Conservation (phyloP, 2,113 vertebrate genomes). For the Alethe castanea region DNA sequence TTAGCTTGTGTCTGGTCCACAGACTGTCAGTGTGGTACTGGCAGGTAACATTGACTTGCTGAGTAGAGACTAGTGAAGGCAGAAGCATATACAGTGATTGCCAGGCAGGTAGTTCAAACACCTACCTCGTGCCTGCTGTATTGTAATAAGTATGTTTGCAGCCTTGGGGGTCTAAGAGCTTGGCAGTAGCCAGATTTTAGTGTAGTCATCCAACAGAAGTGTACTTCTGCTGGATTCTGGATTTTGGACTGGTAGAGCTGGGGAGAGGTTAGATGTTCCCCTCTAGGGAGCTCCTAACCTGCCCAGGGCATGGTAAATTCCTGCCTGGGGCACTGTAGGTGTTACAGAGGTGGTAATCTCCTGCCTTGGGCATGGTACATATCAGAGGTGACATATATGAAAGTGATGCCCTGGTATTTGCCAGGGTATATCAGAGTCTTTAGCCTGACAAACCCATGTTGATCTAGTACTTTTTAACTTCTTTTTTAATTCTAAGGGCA, state of each 20-base stretch:
- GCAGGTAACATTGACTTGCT: neutral
- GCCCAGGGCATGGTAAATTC: neutral
- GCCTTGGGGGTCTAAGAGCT: neutral
- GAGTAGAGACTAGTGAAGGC: neutral
- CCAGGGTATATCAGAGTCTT: neutral
- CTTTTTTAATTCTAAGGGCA: neutral
- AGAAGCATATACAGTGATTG: neutral
- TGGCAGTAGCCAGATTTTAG: neutral
- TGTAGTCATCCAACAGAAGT: neutral
- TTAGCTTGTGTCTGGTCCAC: neutral
- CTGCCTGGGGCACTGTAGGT: neutral
- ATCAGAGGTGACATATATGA: neutral
- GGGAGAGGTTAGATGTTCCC: neutral
- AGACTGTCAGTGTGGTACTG: neutral
- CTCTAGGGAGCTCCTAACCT: neutral
- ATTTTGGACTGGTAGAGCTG: neutral
- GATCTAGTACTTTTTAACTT: neutral
- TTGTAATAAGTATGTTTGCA: neutral
- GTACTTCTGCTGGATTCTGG: neutral
- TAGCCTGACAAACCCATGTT: neutral
- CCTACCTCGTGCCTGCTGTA: neutral
- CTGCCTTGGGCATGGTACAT: neutral
- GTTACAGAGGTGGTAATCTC: neutral
- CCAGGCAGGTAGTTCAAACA: neutral
- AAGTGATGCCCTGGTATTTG: neutral